These are phyloP conservation scores for Steinernema feltiae DNA, from an alignment of 1,140 invertebrate genomes.

Conservation along the genomic window DNA sequence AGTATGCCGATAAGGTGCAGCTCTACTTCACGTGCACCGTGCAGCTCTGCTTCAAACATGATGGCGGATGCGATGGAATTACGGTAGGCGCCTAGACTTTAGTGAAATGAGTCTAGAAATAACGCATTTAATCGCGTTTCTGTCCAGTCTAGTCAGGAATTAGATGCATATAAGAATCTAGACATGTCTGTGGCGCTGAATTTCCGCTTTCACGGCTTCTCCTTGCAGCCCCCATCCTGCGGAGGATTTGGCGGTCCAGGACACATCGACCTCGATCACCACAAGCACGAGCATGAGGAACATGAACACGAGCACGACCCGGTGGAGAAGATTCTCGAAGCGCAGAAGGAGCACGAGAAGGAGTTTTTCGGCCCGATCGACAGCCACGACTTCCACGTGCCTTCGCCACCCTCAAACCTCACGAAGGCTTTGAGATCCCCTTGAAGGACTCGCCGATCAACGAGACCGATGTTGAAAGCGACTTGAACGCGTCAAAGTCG, in stretches of 20 bases:
- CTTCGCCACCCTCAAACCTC: slow-evolving; percentile 14
- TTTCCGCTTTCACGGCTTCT: slow-evolving; percentile 18
- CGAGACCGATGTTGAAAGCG: slow-evolving; percentile 21
- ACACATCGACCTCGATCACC: neutral
- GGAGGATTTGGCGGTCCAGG: slow-evolving; percentile 14
- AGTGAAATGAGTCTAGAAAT: neutral
- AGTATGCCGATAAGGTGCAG: slow-evolving; percentile 57
- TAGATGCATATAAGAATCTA: neutral
- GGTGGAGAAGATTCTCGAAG: neutral
- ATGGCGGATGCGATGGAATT: slow-evolving; percentile 57
- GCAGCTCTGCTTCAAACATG: slow-evolving; percentile 54
- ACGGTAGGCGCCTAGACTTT: slow-evolving; percentile 28
- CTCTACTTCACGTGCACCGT: slow-evolving; percentile 56
- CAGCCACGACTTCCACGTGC: slow-evolving; percentile 24
- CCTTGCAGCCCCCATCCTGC: slow-evolving; percentile 21
- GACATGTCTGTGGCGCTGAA: neutral
- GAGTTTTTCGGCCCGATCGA: neutral
- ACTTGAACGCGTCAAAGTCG: neutral
- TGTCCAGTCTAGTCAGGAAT: neutral
- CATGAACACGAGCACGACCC: neutral
- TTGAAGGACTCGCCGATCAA: slow-evolving; percentile 32
- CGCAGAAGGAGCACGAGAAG: neutral
- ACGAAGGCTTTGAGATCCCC: slow-evolving; percentile 21
- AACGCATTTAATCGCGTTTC: no score
- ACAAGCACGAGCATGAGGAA: slow-evolving; percentile 8